These are phyloP conservation scores for Pantelozetes paolii DNA, from an alignment of 2,888 invertebrate species.

Conservation along the genomic window DNA sequence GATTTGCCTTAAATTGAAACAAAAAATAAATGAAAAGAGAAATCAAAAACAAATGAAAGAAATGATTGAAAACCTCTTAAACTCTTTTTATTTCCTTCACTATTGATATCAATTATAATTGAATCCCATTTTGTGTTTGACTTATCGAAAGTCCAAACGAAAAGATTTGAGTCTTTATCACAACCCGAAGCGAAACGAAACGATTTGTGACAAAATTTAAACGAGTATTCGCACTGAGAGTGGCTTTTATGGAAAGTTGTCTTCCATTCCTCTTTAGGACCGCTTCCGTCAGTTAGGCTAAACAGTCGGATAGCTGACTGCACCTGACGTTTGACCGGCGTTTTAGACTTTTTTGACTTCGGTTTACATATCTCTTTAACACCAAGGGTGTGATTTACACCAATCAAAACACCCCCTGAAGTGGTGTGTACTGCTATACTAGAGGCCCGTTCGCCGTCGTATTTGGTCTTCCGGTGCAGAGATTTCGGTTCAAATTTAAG, in stretches of 20 bases:
- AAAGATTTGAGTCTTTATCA: constrained; percentile 7
- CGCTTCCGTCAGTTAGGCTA: neutral
- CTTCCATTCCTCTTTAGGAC: constrained; percentile 1
- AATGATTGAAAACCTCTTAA: neutral
- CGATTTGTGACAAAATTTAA: constrained; percentile 1
- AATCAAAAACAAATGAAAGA: neutral
- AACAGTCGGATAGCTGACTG: constrained; percentile 1
- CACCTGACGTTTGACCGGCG: neutral
- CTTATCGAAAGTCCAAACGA: constrained; percentile 24
- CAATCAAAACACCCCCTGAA: neutral
- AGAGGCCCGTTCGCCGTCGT: neutral
- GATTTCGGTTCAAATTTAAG: neutral
- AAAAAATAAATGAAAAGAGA: too few species aligned
- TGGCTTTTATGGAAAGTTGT: neutral
- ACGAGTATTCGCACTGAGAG: neutral
- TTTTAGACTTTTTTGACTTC: neutral
- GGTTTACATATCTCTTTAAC: neutral
- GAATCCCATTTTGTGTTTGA: constrained; percentile 3
- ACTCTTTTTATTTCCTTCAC: neutral
- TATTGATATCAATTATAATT: constrained; percentile 3
- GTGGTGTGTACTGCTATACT: neutral
- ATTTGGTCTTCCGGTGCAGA: neutral
- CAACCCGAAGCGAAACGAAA: constrained; percentile 14
- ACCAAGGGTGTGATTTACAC: neutral
- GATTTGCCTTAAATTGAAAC: neutral